Base-by-base conservation (phyloP, 2,888 invertebrate species). In the Drosophila tripunctata region DNA sequence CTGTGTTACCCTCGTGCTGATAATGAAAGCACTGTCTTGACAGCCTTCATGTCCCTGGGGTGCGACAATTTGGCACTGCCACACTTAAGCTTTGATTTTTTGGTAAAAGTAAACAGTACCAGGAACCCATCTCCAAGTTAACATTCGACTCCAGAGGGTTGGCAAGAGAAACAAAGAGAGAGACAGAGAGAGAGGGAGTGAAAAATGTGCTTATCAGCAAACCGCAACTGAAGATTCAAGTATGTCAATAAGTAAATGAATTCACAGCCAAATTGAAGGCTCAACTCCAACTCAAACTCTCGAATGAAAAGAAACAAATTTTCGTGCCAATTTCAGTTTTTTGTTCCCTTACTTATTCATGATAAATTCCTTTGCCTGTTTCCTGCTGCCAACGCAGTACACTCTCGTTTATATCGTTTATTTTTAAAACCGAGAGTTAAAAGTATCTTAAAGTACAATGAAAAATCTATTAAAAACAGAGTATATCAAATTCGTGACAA, bases 211-310 rank as follows among this genome's bases (percentile, higher is more conserved):
- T 63, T 65, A 58, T 67, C 67, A 35, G 19, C 15, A 47, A 67
- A 67, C 67, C 67, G 44, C 65, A 67, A 57, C 52, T 35, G 24
- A 43, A 66, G 67, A 67, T 71, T 50, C 48, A 41, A 57, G 54
- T 78, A 67, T 78, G 78, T 76, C 78, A 68, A 75, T 76, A 78
- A 72, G 81, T 72, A 78, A 77, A 81, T 79, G 64, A 81, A 77
- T 77, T 81, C 77, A n/a, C 47, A 51, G 65, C 52, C 48, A 67
- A 67, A 71, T 71, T 60, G 50, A 38, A 43, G 50, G 38, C 50
- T 43, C 40, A 33, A 44, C 44, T 10, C n/a, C n/a, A n/a, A 27
- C 10, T 27, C 27, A 21, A 21, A 21, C 21, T 21, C 4, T 21
- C 4, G 27, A 10, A 8, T 27, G 36, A 35, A 54, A 36, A 40